Conservation (phyloP, 2,888 invertebrate species). For the Phengaris arion region DNA sequence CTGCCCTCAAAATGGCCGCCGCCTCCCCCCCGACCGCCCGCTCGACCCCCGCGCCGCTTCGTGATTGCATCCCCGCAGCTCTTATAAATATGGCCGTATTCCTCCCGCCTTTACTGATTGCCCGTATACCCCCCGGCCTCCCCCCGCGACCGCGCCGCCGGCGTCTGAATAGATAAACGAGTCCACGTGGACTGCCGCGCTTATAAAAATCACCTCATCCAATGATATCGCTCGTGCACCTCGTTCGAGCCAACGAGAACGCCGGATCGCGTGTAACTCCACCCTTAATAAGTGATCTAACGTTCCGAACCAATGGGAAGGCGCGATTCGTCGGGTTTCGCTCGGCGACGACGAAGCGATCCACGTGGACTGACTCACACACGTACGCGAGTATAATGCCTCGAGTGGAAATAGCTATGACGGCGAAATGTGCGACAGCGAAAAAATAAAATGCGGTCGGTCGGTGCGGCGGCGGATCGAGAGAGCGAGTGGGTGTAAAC, state of each 20-base stretch:
- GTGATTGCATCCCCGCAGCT: slow-evolving; percentile 81
- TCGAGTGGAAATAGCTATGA: slow-evolving; percentile 81
- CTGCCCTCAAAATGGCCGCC: slow-evolving; percentile 87
- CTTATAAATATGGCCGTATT: slow-evolving; percentile 81
- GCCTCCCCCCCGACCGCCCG: slow-evolving; percentile 72
- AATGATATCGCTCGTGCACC: slow-evolving; percentile 53
- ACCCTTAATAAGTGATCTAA: slow-evolving; percentile 80
- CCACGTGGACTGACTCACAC: slow-evolving; percentile 77
- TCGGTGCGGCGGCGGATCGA: slow-evolving; percentile 63
- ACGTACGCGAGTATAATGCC: slow-evolving; percentile 72
- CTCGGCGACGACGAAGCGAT: slow-evolving; percentile 71
- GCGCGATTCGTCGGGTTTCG: slow-evolving; percentile 59
- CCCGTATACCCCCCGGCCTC: slow-evolving; percentile 79
- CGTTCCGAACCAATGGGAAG: slow-evolving; percentile 55
- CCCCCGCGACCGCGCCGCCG: slow-evolving; percentile 79
- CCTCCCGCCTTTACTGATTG: slow-evolving; percentile 81
- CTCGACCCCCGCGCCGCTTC: slow-evolving; percentile 76
- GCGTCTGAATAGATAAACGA: slow-evolving; percentile 81
- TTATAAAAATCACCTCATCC: slow-evolving; percentile 77
- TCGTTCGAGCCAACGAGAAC: slow-evolving; percentile 53
- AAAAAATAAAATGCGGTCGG: slow-evolving; percentile 81
- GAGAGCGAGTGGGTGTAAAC: slow-evolving; percentile 77
- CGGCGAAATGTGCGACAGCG: slow-evolving; percentile 81
- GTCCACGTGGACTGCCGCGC: slow-evolving; percentile 78
- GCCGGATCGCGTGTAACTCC: slow-evolving; percentile 72